phyloP scores from a whole-genome alignment of 2,113 vertebrate species.

The Platysteira castanea region DNA sequence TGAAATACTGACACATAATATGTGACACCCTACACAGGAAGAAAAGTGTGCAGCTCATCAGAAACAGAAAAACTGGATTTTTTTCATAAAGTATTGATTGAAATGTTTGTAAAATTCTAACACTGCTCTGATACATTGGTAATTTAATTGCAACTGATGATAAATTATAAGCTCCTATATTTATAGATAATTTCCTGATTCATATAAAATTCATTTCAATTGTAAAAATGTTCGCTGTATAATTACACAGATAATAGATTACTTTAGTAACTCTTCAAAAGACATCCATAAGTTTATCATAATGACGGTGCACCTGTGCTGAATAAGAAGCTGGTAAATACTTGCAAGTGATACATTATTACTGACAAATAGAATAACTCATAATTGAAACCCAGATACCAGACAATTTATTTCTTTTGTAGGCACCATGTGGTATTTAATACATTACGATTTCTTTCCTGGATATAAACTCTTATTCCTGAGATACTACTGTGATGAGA shows the following conservation, averaged over 20 bases:
- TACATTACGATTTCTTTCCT: background rate
- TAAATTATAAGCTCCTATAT: background rate
- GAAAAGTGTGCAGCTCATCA: background rate
- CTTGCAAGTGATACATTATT: background rate
- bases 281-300: background rate
- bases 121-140: background rate
- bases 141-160: background rate
- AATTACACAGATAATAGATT: background rate
- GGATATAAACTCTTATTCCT: background rate
- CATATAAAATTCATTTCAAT: background rate
- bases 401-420: background rate
- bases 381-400: background rate
- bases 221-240: background rate
- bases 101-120: background rate
- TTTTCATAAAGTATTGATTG: background rate
- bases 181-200: background rate
- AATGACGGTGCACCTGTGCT: background rate
- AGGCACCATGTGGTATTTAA: background rate
- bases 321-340: background rate
- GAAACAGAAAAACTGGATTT: background rate
- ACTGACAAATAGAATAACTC: background rate
- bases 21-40: background rate
- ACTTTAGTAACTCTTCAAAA: background rate
- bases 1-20: background rate
- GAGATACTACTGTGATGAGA: background rate